Conservation (phyloP, 2,113 vertebrate genomes). For the Malurus alboscapulatus region DNA sequence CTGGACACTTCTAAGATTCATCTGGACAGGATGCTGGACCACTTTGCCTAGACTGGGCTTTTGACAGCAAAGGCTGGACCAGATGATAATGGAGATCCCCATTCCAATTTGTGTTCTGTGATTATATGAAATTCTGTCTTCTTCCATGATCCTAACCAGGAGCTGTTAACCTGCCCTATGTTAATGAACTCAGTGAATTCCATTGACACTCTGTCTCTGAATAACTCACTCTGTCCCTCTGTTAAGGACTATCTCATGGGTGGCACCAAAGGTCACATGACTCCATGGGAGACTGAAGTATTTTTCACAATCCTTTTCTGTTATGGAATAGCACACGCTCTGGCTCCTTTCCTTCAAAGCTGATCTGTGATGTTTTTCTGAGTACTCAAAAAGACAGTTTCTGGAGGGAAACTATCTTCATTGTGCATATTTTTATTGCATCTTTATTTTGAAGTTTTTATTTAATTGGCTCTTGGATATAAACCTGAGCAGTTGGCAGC, state of each 20-base stretch:
- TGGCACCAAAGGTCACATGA: not conserved
- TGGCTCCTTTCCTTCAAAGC: not conserved
- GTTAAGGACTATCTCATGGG: not conserved
- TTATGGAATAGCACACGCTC: not conserved
- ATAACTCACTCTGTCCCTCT: not conserved
- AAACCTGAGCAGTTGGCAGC: not conserved
- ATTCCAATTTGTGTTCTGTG: not conserved
- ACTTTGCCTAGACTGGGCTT: not conserved
- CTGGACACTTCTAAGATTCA: not conserved
- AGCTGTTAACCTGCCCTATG: not conserved
- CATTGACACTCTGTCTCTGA: not conserved
- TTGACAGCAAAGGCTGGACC: not conserved
- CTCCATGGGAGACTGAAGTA: not conserved
- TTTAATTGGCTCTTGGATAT: not conserved
- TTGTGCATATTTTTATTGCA: not conserved
- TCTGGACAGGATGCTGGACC: not conserved
- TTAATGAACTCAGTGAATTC: not conserved
- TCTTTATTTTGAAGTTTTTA: not conserved
- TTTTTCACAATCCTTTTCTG: not conserved
- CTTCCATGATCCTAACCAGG: not conserved
- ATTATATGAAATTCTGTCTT: not conserved
- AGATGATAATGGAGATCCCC: not conserved
- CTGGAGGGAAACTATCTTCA: not conserved
- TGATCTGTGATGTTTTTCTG: not conserved
- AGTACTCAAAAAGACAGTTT: not conserved